Evolutionary conservation across 2,888 invertebrate species (phyloP).

Genomic region (Sclerodermus sp.): DNA sequence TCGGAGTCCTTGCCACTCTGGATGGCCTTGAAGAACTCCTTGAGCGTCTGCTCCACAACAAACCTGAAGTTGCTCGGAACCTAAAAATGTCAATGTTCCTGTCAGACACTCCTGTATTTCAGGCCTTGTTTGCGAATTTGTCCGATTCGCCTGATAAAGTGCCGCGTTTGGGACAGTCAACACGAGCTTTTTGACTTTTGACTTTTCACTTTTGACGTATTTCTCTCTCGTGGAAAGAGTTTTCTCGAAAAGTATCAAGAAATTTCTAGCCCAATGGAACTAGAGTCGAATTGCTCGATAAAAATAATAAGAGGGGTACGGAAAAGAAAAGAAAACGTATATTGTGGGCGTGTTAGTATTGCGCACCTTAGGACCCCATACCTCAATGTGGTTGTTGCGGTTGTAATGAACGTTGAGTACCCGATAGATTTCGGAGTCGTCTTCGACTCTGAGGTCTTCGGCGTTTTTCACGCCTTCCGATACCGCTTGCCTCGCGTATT

Average conservation of each 20-base stretch:
- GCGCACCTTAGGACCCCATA: slow-evolving; percentile 73
- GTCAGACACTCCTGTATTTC: no score
- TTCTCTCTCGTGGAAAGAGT: no score
- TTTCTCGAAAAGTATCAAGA: no score
- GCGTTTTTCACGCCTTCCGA: slow-evolving; percentile 93
- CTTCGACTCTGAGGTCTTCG: slow-evolving; percentile 91
- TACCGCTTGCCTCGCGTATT: slow-evolving; percentile 97
- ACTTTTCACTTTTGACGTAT: no score
- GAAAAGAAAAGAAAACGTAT: slow-evolving; percentile 27
- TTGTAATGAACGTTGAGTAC: slow-evolving; percentile 99
- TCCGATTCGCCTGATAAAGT: no score
- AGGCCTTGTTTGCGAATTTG: no score
- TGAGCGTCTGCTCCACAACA: slow-evolving; percentile 95
- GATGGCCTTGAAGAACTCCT: slow-evolving; percentile 99
- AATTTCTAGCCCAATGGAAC: no score
- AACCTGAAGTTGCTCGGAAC: slow-evolving; percentile 96
- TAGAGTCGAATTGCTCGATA: slow-evolving; percentile 10
- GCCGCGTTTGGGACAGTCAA: no score
- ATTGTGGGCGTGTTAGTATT: slow-evolving; percentile 55
- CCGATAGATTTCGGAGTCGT: slow-evolving; percentile 96
- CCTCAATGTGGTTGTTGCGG: slow-evolving; percentile 95
- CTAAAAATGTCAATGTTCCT: slow-evolving; percentile 60
- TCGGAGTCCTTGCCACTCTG: slow-evolving; percentile 95
- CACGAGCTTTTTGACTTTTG: no score
- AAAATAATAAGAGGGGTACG: slow-evolving; percentile 14